Evolutionary conservation across 2,113 vertebrate genomes (phyloP), one percentile per base, ranked within the genome.

Genomic region (Nycticebus coucang): DNA sequence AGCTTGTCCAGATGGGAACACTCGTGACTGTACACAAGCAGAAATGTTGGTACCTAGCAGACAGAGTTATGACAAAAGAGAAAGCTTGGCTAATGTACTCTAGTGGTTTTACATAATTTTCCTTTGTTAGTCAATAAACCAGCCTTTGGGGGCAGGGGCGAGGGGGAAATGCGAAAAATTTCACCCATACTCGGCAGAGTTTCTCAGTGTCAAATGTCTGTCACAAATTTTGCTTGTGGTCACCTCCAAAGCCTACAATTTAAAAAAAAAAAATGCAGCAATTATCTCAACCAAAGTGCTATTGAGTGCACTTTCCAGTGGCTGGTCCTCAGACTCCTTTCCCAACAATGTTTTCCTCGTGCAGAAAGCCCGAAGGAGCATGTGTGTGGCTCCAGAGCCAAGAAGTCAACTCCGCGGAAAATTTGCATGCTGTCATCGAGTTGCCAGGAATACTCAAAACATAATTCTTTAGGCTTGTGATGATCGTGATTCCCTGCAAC

Each of bases 211-310:
- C 96, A 97, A 96, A 97, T 97, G 97, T 97, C 97, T 97, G 97
- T 97, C 97, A 97, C 97, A 95, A 94, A 96, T 97, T 96, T 96
- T 97, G 95, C 81, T 89, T 98, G 97, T 77, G 97, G 97, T 97
- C 87, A 85, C 81, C 91, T 93, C 78, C 4, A 81, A 95, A 98
- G 90, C 94, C 97, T 97, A 92, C 96, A 97, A 97, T 98, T 98
- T 98, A 96, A 22, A 95, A 97, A 96, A 93, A 94, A 60, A 95
- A 37, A 68, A 83, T 24, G 37, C 87, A 85, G 95, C 97, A 97
- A 97, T 98, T 96, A 98, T 97, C 97, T 87, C 95, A 95, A 97
- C 97, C 97, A 97, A 98, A 97, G 97, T 98, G 97, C 97, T 97
- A 94, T 30, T 96, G 96, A 97, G 94, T 97, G 96, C 97, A 97